Evolutionary conservation across 2,113 vertebrate genomes (phyloP).

Genomic region (Ptyas mucosa): DNA sequence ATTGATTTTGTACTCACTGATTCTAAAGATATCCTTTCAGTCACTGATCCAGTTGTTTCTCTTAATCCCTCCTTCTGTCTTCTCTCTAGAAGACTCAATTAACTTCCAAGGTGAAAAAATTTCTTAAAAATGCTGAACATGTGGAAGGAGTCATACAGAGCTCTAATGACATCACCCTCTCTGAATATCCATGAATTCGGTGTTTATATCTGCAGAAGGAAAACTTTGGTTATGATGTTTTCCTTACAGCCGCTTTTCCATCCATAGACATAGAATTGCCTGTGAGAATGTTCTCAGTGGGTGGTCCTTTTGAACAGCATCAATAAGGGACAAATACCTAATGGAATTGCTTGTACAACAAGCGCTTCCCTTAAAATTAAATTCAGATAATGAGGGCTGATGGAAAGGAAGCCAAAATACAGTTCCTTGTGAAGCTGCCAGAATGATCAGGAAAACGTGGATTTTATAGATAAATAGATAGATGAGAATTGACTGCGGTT

Average conservation of each 20-base stretch:
- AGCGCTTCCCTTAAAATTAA: too few relatives aligned
- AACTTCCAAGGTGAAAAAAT: background rate
- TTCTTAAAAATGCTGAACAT: background rate
- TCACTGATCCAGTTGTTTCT: background rate
- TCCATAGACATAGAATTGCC: background rate
- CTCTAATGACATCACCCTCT: background rate
- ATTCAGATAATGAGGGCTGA: too few relatives aligned
- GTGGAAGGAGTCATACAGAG: background rate
- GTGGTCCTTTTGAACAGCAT: background rate
- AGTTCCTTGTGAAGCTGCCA: background rate
- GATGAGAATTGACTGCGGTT: background rate
- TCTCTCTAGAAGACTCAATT: background rate
- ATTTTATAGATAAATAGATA: background rate
- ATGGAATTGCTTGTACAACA: background rate
- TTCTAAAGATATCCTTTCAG: background rate
- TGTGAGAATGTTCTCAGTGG: background rate
- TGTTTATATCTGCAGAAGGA: background rate
- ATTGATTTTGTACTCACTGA: background rate
- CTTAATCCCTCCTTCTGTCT: background rate
- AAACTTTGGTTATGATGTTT: background rate
- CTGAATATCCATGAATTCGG: background rate
- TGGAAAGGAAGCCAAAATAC: background rate
- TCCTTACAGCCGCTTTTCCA: background rate
- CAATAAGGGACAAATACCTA: background rate
- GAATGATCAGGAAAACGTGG: background rate